Evolutionary conservation across 2,797 vertebrate genomes (phyloP).

Genomic region (Mionectes olivaceus): DNA sequence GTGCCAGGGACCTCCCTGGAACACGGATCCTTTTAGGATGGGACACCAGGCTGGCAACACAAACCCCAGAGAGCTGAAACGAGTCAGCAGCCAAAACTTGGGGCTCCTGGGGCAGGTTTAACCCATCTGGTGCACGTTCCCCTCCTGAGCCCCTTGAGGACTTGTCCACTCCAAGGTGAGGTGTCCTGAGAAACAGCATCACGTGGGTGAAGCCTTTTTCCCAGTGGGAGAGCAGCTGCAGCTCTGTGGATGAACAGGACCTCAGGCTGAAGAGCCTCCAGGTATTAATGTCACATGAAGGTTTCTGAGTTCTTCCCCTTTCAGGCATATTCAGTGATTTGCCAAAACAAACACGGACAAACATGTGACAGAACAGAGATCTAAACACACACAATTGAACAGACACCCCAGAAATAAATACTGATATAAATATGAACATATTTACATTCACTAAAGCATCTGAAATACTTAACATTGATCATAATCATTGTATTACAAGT

Average conservation of each 20-base stretch:
- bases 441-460: background rate
- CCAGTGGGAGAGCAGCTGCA: background rate
- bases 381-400: background rate
- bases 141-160: background rate
- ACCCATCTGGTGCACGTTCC: accelerated
- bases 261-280: background rate
- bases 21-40: background rate
- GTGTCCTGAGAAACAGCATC: accelerated
- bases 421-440: background rate
- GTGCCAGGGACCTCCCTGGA: background rate
- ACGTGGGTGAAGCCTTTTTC: background rate
- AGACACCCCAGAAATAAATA: background rate
- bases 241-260: background rate
- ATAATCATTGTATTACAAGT: background rate
- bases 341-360: background rate
- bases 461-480: background rate
- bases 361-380: background rate
- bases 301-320: background rate
- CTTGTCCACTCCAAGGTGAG: accelerated
- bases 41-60: background rate
- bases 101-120: background rate
- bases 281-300: accelerated
- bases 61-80: background rate
- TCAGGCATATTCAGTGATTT: background rate
- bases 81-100: accelerated